A percentile compares a stretch with the other conserved stretches of the same genome.
These are phyloP conservation scores for Nesospiza acunhae DNA, from an alignment of 2,113 vertebrate genomes.

Conservation along the genomic window DNA sequence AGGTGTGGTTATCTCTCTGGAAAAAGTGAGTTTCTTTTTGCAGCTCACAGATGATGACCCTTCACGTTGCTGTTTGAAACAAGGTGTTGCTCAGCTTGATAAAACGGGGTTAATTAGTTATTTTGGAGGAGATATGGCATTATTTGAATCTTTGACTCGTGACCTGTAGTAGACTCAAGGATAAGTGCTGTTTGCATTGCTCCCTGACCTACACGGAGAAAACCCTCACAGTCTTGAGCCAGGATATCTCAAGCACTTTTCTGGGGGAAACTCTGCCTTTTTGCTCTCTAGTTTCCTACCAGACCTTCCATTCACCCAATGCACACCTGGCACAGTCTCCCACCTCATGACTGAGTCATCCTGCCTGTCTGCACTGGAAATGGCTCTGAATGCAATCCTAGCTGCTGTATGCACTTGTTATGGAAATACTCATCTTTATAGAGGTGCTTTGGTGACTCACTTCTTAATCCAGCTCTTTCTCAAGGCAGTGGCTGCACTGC, in stretches of 20 bases:
- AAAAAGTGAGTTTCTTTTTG: not conserved
- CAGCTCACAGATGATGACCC: not conserved
- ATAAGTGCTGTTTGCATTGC: not conserved
- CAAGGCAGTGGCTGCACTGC: not conserved
- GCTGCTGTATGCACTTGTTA: not conserved
- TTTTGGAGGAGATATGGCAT: not conserved
- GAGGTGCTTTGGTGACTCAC: not conserved
- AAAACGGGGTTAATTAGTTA: not conserved
- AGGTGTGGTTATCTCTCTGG: not conserved
- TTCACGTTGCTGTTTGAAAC: not conserved
- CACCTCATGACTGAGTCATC: not conserved
- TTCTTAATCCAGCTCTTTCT: not conserved
- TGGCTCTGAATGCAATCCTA: accelerated
- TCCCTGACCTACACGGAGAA: not conserved
- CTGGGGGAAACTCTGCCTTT: not conserved
- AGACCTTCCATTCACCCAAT: not conserved
- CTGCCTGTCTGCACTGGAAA: not conserved
- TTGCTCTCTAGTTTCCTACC: not conserved
- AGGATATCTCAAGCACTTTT: not conserved
- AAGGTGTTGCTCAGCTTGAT: not conserved
- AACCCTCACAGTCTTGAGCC: not conserved
- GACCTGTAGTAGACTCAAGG: not conserved
- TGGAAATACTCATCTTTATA: not conserved
- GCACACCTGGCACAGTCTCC: not conserved
- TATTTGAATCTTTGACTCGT: not conserved